Evolutionary conservation across 1,140 invertebrate genomes (phyloP), one percentile per base, ranked within the genome.

Genomic region (Diabrotica undecimpunctata): DNA sequence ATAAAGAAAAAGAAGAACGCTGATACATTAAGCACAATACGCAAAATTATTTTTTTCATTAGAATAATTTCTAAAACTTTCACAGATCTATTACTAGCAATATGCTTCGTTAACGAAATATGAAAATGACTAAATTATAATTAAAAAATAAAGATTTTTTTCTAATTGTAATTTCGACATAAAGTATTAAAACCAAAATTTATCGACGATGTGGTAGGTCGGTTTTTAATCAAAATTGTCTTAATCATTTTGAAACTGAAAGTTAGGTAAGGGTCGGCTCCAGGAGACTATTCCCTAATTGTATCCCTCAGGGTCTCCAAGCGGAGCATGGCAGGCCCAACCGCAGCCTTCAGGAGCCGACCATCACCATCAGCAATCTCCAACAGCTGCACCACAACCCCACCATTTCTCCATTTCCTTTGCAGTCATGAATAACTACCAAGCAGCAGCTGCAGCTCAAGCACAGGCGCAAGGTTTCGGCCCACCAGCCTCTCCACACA

Each of bases 351-450:
- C 73, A 61, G 72, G 68, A 70, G 72, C 74, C 72, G 74, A 72
- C 57, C 66, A 64, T 65, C 57, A 65, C 38, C 66, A 64, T 6
- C 41, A 46, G 41, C 41, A 46, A 46, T 46, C 41, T 51, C 50
- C 57, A 51, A 66, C 67, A 38, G 41, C 71, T 50, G 65, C 69
- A 65, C 65, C 71, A 67, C 70, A 69, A 67, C 71, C 70, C 68
- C 70, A 61, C 65, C 72, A 74, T 68, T 74, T 75, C 72, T 71
- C 70, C 62, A 69, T 73, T 72, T 72, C 73, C 56, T 78, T 85
- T 85, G 59, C 88, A 94, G 93, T 96, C 83, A 94, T 96, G 90
- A 96, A 95, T 85, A 96, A 95, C 85, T 95, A 96, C 83, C 92
- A 90, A 79, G 90, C 90, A 54, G 89, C 88, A 69, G 90, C 90